Base-by-base conservation (phyloP, 1,140 invertebrate species). In the Elysia chlorotica region DNA sequence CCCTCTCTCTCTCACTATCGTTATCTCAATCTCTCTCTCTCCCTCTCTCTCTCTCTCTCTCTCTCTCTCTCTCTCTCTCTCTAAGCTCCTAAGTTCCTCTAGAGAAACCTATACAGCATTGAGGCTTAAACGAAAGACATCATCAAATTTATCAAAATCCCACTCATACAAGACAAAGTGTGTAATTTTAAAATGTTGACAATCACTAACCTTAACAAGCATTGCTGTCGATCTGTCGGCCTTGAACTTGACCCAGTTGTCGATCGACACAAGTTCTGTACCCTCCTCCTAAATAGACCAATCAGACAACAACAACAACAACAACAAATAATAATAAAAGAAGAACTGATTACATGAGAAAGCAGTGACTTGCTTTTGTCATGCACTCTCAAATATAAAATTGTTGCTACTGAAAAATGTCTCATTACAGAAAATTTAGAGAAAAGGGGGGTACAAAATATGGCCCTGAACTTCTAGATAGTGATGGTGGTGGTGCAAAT, bases 231-330 rank as follows among this genome's bases (percentile, higher is more conserved):
- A 91, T 73, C 91, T 91, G 78, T 93, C 91, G 0, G 93, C 92
- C 83, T 92, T 90, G 79, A 95, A 92, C 80, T 92, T 91, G 37
- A 95, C 94, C 94, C 94, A 95, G 6, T 93, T 93, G 83, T 94
- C 92, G 19, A 89, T 84, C 10, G 82, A 80, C n/a, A 89, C 82
- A 30, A 80, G 76, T 33, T 84, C 75, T 30, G 77, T 74, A 2
- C 73, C 74, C 17, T 74, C 75, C 41, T 84, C 76, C 77, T 82
- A 62, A 31, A 73, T 5, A 21, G 35, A n/a, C 25, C 65, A 31
- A 65, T 36, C 71, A 71, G 23, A 70, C 35, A 53, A n/a, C n/a
- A 38, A n/a, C 10, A n/a, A 48, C 10, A n/a, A n/a, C n/a, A 48
- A 48, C n/a, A 48, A 48, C 10, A 48, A 14, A 48, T 48, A 14